Percentiles rank a stretch among this genome's conserved stretches.
Evolutionary conservation across 1,140 invertebrate species (phyloP).

Genomic region (Neodiprion lecontei): DNA sequence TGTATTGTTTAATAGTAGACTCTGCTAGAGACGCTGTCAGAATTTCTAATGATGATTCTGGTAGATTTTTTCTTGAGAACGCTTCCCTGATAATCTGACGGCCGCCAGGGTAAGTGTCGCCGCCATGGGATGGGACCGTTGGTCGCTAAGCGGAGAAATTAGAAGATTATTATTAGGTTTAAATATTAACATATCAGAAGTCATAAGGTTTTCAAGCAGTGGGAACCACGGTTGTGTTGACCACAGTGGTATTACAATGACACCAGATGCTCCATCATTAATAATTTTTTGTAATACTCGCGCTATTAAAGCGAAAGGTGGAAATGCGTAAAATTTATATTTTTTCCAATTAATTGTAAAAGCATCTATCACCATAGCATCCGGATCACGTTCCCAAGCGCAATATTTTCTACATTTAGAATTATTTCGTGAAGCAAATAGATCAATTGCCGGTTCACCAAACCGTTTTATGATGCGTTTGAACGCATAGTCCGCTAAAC

Average conservation of each 20-base stretch:
- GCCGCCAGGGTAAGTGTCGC: slow-evolving; percentile 15
- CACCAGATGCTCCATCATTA: slow-evolving; percentile 14
- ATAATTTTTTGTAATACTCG: too few species aligned
- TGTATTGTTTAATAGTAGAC: slow-evolving; percentile 42
- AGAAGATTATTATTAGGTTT: slow-evolving; percentile 10
- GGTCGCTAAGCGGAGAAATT: slow-evolving; percentile 21
- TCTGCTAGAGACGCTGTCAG: slow-evolving; percentile 38
- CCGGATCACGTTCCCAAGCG: slow-evolving; percentile 30
- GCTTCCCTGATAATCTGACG: slow-evolving; percentile 17
- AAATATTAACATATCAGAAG: slow-evolving; percentile 10
- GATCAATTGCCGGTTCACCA: slow-evolving; percentile 26
- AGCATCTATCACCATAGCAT: slow-evolving; percentile 19
- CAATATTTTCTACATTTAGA: slow-evolving; percentile 31
- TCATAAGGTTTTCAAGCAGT: background rate
- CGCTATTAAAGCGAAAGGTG: slow-evolving; percentile 20
- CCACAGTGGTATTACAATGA: slow-evolving; percentile 23
- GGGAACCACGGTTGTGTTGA: slow-evolving; percentile 21
- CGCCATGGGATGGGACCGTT: slow-evolving; percentile 17
- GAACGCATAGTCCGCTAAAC: slow-evolving; percentile 22
- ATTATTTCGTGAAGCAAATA: slow-evolving; percentile 33
- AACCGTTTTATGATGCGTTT: slow-evolving; percentile 29
- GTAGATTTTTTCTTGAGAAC: slow-evolving; percentile 18
- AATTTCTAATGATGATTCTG: slow-evolving; percentile 28
- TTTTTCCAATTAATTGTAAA: slow-evolving; percentile 17
- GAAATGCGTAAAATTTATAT: slow-evolving; percentile 21